These are phyloP conservation scores for Blera fallax DNA, from an alignment of 2,888 invertebrate species.

Conservation along the genomic window DNA sequence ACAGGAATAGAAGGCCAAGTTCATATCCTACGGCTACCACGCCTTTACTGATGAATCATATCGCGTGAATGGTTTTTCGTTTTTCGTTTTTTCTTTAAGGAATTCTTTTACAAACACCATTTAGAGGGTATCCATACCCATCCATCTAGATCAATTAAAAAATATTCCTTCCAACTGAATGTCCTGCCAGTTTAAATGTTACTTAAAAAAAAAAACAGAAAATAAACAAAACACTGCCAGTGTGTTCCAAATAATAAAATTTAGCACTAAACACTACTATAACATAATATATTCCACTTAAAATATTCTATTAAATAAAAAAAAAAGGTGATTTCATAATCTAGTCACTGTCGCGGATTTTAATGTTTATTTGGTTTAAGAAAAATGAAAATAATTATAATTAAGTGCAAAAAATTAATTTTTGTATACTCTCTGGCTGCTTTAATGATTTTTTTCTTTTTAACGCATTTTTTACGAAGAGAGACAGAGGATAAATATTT, in stretches of 20 bases:
- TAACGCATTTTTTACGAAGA: neutral
- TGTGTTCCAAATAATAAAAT: constrained; percentile 35
- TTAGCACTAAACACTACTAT: neutral
- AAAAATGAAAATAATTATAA: neutral
- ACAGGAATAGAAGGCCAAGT: constrained; percentile 76
- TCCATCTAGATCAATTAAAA: constrained; percentile 13
- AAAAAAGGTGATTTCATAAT: constrained; percentile 46
- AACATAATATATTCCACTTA: neutral
- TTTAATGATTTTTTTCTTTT: neutral
- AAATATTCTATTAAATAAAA: neutral
- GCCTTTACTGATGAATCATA: constrained; percentile 79
- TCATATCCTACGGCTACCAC: constrained; percentile 80
- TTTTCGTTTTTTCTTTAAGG: neutral
- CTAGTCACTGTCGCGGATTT: constrained; percentile 56
- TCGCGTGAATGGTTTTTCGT: constrained; percentile 73
- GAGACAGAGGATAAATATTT: neutral
- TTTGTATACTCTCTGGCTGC: neutral
- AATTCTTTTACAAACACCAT: neutral
- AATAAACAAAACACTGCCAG: constrained; percentile 42
- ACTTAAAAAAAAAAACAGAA: constrained; percentile 36
- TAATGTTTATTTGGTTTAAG: constrained; percentile 3
- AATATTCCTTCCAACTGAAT: constrained; percentile 42
- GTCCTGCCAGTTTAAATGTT: constrained; percentile 44
- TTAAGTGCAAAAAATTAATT: neutral
- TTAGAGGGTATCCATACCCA: neutral